Evolutionary conservation across 2,888 invertebrate genomes (phyloP).

Genomic region (Protodeltote pygarga): DNA sequence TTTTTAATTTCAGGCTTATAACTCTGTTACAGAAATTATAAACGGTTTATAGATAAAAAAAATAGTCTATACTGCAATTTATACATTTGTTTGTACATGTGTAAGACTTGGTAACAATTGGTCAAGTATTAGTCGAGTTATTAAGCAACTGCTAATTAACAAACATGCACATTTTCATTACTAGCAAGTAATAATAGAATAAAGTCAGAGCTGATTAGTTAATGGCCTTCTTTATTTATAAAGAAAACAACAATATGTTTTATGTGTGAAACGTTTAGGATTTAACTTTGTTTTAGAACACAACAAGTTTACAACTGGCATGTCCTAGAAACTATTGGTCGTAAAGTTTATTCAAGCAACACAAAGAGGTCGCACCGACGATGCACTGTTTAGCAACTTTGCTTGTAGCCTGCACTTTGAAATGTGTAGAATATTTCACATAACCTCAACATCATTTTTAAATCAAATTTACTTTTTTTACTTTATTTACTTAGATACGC

Average conservation of each 20-base stretch:
- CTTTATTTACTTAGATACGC: too few relatives aligned
- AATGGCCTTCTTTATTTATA: constrained; percentile 11
- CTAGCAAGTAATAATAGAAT: background rate
- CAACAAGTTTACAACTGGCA: constrained; percentile 65
- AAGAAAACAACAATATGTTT: constrained; percentile 24
- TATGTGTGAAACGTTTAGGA: constrained; percentile 38
- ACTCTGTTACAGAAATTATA: too few relatives aligned
- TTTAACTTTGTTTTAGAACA: constrained; percentile 68
- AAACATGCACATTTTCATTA: constrained; percentile 19
- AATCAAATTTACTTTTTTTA: too few relatives aligned
- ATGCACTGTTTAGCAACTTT: constrained; percentile 61
- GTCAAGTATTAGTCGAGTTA: constrained; percentile 36
- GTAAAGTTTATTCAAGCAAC: constrained; percentile 77
- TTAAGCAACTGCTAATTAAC: constrained; percentile 34
- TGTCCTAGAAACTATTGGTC: constrained; percentile 74
- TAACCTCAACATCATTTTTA: too few relatives aligned
- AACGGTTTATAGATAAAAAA: constrained; percentile 1
- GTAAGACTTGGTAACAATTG: constrained; percentile 43
- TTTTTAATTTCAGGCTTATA: too few relatives aligned
- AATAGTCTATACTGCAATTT: constrained; percentile 33
- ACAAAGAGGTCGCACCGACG: constrained; percentile 65
- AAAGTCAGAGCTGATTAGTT: constrained; percentile 5
- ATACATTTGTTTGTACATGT: constrained; percentile 44
- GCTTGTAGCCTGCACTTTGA: constrained; percentile 42
- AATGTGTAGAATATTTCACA: constrained; percentile 31